Conservation (phyloP, 2,797 vertebrate genomes). For the Tapirus indicus region DNA sequence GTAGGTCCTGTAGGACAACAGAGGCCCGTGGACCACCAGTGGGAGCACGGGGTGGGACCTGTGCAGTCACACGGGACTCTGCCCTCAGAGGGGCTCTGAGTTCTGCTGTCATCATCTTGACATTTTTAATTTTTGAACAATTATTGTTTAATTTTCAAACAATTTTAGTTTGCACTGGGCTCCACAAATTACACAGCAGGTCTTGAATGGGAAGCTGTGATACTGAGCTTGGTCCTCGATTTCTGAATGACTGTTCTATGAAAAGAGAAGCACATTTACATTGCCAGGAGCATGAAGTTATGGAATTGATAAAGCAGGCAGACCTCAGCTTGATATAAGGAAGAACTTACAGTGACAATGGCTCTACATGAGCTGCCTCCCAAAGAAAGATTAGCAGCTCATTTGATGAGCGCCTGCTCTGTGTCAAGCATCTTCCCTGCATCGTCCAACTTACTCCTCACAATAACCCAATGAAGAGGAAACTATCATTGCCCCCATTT, state of each 20-base stretch:
- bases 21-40: neutral
- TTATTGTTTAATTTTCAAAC: too few species aligned
- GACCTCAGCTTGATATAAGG: neutral
- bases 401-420: fast-evolving
- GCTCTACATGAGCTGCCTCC: neutral
- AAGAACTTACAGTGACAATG: neutral
- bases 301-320: fast-evolving
- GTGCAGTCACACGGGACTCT: neutral
- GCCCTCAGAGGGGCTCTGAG: neutral
- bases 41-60: neutral
- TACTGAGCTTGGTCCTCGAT: neutral
- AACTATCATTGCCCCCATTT: neutral
- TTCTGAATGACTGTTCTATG: neutral
- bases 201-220: neutral
- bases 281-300: neutral
- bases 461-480: fast-evolving
- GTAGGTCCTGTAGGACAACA: fast-evolving
- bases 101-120: neutral
- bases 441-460: neutral
- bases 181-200: neutral
- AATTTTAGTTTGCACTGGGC: neutral
- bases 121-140: neutral
- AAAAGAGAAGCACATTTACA: neutral
- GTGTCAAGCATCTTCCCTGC: neutral
- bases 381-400: neutral